phyloP scores from a whole-genome alignment of 1,140 invertebrate genomes.

The Drosophila sucinea region DNA sequence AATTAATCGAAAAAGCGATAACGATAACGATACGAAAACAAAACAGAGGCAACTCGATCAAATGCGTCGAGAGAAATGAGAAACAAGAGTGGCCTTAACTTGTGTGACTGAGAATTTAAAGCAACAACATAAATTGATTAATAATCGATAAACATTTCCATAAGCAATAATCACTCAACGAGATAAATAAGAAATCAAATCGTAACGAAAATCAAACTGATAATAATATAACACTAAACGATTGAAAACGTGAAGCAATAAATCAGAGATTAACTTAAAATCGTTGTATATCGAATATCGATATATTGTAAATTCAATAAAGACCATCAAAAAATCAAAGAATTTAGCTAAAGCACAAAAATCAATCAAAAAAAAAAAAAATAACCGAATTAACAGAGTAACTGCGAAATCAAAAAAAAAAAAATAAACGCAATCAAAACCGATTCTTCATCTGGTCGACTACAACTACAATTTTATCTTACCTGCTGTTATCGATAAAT shows the following conservation, averaged over 20 bases:
- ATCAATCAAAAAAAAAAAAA: not conserved
- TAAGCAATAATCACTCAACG: slow-evolving; percentile 46
- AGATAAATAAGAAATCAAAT: slow-evolving; percentile 40
- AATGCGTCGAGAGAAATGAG: slow-evolving; percentile 4
- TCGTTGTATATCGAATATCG: not conserved
- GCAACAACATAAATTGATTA: slow-evolving; percentile 43
- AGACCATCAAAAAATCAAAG: not conserved
- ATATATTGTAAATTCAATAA: slow-evolving; percentile 3
- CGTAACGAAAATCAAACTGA: not conserved
- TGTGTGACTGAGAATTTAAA: slow-evolving; percentile 70
- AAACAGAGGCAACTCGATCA: slow-evolving; percentile 67
- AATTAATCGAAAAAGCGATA: slow-evolving; percentile 28
- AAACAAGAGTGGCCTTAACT: slow-evolving; percentile 65
- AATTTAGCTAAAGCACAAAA: slow-evolving; percentile 8
- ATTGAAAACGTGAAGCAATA: slow-evolving; percentile 8
- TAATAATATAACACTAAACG: not conserved
- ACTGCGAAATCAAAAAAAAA: not conserved
- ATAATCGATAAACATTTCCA: slow-evolving; percentile 26
- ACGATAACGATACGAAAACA: slow-evolving; percentile 35
- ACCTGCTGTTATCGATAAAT: slow-evolving; percentile 7
- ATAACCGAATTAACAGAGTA: not conserved
- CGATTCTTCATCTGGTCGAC: not conserved
- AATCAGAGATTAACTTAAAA: slow-evolving; percentile 14
- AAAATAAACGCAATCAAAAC: not conserved
- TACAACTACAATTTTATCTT: not conserved